Conservation (phyloP, 2,888 invertebrate genomes). For the Plebejus melissa region DNA sequence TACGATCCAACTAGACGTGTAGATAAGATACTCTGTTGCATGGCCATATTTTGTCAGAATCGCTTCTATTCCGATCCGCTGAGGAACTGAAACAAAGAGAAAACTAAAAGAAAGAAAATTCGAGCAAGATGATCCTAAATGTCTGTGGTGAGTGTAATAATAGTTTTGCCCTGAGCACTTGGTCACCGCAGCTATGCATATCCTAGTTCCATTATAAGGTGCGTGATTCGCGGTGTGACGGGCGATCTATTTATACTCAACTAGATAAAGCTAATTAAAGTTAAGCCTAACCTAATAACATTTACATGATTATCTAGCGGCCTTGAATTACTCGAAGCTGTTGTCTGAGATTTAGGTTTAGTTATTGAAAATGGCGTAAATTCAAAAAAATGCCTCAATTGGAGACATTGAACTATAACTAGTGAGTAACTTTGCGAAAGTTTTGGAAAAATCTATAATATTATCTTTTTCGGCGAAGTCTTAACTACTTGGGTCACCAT, state of each 20-base stretch:
- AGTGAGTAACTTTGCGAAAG: too few relatives aligned
- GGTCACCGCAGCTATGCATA: background rate
- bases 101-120: too few relatives aligned
- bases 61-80: too few relatives aligned
- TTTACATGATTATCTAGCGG: slow-evolving; percentile 2
- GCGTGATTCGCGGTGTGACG: background rate
- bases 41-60: too few relatives aligned
- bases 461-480: too few relatives aligned
- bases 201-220: background rate
- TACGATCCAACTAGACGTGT: too few relatives aligned
- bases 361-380: background rate
- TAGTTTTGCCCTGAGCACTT: background rate
- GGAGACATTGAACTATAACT: too few relatives aligned
- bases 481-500: too few relatives aligned
- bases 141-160: background rate
- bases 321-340: background rate
- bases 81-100: too few relatives aligned
- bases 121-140: background rate
- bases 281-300: slow-evolving; percentile 14
- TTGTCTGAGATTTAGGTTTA: background rate
- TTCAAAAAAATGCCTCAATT: too few relatives aligned
- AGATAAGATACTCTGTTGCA: too few relatives aligned
- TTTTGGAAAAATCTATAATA: too few relatives aligned
- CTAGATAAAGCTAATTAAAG: slow-evolving; percentile 15
- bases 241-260: background rate